phyloP scores from a whole-genome alignment of 2,888 invertebrate genomes.

The Pyrrhia umbra region DNA sequence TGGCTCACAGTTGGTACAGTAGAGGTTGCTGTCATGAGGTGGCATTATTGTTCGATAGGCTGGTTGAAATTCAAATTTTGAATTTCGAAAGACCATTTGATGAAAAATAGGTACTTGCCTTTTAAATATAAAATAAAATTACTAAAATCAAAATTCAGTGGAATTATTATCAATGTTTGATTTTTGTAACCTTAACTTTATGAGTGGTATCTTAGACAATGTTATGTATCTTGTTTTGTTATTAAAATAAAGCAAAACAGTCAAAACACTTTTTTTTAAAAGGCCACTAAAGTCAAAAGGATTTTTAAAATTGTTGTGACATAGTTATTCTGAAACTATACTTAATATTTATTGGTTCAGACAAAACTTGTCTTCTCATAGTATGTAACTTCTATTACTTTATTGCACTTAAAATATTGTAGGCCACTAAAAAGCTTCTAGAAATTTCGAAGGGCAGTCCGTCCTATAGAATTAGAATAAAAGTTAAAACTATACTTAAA shows the following conservation, averaged over 20 bases:
- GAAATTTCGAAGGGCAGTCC: background rate
- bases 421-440: background rate
- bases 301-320: too few species aligned
- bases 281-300: too few species aligned
- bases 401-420: background rate
- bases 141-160: too few species aligned
- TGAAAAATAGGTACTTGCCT: too few species aligned
- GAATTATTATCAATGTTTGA: too few species aligned
- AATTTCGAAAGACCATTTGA: background rate
- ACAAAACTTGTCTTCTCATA: background rate
- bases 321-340: background rate
- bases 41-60: background rate
- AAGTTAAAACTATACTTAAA: slow-evolving; percentile 44
- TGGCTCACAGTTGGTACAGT: background rate
- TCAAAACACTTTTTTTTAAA: too few species aligned
- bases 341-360: background rate
- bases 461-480: slow-evolving; percentile 23
- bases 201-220: too few species aligned
- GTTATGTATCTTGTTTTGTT: too few species aligned
- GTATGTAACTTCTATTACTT: background rate
- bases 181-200: too few species aligned
- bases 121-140: background rate
- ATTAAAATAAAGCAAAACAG: too few species aligned
- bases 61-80: background rate
- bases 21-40: background rate